These are phyloP conservation scores for Semaprochilodus insignis DNA, from an alignment of 2,797 vertebrate species.

Conservation along the genomic window DNA sequence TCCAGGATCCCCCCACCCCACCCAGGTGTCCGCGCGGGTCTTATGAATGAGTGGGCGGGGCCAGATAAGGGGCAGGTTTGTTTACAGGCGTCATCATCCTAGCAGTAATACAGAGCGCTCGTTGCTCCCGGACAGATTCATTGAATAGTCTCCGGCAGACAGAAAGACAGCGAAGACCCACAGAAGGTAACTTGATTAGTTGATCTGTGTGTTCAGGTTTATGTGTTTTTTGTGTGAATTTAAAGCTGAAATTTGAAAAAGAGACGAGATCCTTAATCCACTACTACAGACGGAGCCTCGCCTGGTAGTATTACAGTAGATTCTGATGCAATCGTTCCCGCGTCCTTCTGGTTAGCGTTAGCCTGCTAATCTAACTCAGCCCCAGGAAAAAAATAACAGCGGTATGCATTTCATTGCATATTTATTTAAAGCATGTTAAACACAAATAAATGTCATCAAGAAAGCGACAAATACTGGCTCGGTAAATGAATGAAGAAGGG, in stretches of 20 bases:
- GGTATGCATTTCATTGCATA: conserved; percentile 59
- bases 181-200: neutral
- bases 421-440: neutral
- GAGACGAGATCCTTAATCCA: neutral
- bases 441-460: neutral
- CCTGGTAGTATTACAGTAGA: neutral
- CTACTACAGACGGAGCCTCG: neutral
- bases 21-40: neutral
- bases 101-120: neutral
- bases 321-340: conserved; percentile 71
- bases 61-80: neutral
- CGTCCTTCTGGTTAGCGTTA: neutral
- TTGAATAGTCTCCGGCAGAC: neutral
- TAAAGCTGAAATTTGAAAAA: neutral
- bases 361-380: neutral
- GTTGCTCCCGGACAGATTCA: neutral
- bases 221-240: neutral
- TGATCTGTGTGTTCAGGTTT: neutral
- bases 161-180: neutral
- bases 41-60: conserved; percentile 19
- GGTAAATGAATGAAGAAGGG: conserved; percentile 13
- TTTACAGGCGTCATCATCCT: neutral
- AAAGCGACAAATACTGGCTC: no score
- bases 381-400: no score
- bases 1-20: neutral